Percentiles rank a stretch among this genome's conserved stretches.
These are phyloP conservation scores for Xenotilapia flavipinnis DNA, from an alignment of 2,113 vertebrate genomes.

Conservation along the genomic window DNA sequence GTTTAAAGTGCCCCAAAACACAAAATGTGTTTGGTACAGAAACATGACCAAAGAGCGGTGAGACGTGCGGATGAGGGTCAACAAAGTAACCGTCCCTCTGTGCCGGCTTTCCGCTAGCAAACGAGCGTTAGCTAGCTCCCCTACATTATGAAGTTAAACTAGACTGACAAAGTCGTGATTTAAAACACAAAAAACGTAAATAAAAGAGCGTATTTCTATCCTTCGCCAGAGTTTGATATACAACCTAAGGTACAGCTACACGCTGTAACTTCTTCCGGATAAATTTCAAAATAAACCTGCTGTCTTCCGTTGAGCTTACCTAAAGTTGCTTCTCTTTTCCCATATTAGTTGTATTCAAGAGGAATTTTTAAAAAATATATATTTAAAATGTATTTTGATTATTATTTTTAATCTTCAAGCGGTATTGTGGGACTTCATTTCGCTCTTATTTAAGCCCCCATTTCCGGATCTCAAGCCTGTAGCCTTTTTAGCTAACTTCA, in stretches of 20 bases:
- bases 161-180: background rate
- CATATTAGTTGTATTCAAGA: background rate
- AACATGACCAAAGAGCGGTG: background rate
- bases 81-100: background rate
- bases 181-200: background rate
- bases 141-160: background rate
- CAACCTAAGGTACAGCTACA: background rate
- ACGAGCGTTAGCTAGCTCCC: background rate
- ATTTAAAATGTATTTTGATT: background rate
- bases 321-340: background rate
- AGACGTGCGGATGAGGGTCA: background rate
- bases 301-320: background rate
- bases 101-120: no score
- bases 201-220: background rate
- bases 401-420: background rate
- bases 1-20: background rate
- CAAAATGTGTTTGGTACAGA: background rate
- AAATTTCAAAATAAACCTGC: background rate
- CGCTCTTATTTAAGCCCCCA: background rate
- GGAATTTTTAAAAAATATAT: rapidly evolving
- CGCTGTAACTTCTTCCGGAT: background rate
- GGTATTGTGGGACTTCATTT: background rate
- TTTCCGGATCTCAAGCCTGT: background rate
- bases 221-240: background rate
- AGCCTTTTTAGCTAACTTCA: background rate